Base-by-base conservation (phyloP, 2,888 invertebrate species). In the Scrobipalpa costella region DNA sequence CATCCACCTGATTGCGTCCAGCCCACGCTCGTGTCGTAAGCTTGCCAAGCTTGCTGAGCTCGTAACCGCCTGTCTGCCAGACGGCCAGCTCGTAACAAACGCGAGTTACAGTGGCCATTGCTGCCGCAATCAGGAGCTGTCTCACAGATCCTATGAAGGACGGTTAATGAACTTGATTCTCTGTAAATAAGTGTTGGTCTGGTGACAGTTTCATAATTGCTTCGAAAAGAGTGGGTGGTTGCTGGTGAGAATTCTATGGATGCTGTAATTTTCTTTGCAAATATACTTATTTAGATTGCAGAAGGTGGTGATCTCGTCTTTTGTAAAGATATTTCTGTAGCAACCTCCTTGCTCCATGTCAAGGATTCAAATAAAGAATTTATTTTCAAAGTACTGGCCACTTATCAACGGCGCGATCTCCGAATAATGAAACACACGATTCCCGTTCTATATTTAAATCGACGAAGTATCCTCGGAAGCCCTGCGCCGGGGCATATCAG, bases 401-500 rank as follows among this genome's bases (percentile, higher is more conserved):
- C 44, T 44, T 44, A 44, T 44, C n/a, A 44, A 44, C 44, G 6
- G 44, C 49, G 49, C 49, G 9, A 49, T 49, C 19, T 19, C 13
- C 13, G 40, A 13, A 38, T 38, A 38, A 38, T n/a, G 40, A 40
- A 40, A 44, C 44, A 7, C 44, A 15, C 15, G 44, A 44, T 15
- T 44, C 44, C 44, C 21, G 50, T 52, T 52, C 50, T 52, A 52
- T 52, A 52, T 52, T 52, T 57, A 57, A 57, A 38, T 38, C 38
- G 38, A 11, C 38, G 15, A 34, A 36, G 57, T 60, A 60, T 63
- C 61, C 50, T 49, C 61, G 60, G 72, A 73, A 73, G 71, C 72
- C 71, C 50, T 69, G 62, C 66, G 64, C 62, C 61, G 49, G 70
- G n/a, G 34, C 27, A 44, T 78, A 71, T 79, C 74, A 63, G 60